Conservation (phyloP, 2,113 vertebrate genomes). For the Danionella cerebrum region DNA sequence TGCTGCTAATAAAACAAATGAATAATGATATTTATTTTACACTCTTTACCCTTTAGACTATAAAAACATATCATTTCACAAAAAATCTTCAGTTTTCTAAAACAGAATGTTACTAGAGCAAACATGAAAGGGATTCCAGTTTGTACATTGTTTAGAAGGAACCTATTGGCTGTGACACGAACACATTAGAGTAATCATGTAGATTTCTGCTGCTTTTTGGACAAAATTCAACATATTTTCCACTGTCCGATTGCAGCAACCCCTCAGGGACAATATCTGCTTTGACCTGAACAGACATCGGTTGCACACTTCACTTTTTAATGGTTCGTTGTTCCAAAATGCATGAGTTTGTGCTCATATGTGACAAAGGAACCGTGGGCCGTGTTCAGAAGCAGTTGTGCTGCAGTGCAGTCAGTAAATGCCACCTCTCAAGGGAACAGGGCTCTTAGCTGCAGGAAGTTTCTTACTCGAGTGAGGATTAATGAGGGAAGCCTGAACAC, state of each 20-base stretch:
- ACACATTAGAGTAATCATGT: not conserved
- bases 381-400: slow-evolving; percentile 18
- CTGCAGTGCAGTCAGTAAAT: slow-evolving; percentile 33
- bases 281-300: slow-evolving; percentile 19
- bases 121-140: no score
- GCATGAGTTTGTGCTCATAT: not conserved
- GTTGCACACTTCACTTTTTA: not conserved
- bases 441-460: slow-evolving; percentile 32
- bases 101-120: no score
- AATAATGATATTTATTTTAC: no score
- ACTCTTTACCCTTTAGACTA: no score
- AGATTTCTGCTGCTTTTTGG: not conserved
- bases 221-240: slow-evolving; percentile 4
- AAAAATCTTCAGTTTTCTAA: no score
- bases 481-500: slow-evolving; percentile 34
- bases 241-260: slow-evolving; percentile 13
- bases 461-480: slow-evolving; percentile 32
- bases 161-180: no score
- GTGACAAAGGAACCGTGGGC: not conserved
- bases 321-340: not conserved
- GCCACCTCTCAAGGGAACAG: slow-evolving; percentile 21
- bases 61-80: no score
- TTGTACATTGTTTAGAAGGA: no score
- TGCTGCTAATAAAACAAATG: no score
- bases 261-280: not conserved